Percentiles rank a stretch among this genome's conserved stretches.
Evolutionary conservation across 2,113 vertebrate genomes (phyloP).

Genomic region (Rhagologus leucostigma): DNA sequence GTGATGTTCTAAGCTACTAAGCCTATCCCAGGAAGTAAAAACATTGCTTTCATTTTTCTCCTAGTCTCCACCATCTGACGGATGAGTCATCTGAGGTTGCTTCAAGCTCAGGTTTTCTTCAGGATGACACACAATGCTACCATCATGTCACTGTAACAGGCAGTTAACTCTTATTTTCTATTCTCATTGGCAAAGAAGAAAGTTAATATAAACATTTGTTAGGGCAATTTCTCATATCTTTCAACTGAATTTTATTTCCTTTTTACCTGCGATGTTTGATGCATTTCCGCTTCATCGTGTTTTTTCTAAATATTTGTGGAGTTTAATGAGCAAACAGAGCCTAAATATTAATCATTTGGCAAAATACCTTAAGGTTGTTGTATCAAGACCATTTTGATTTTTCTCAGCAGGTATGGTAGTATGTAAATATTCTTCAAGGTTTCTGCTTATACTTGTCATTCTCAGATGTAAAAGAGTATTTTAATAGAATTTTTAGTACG

Average conservation of each 20-base stretch:
- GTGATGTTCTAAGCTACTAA: constrained; percentile 55
- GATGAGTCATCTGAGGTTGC: constrained; percentile 69
- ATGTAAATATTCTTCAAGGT: not conserved
- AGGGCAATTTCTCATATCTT: constrained; percentile 10
- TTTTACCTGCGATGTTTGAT: not conserved
- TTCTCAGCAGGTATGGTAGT: not conserved
- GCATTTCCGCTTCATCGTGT: not conserved
- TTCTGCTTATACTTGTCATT: not conserved
- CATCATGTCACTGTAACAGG: constrained; percentile 66
- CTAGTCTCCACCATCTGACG: constrained; percentile 67
- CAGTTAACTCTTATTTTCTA: constrained; percentile 56
- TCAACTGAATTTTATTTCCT: constrained; percentile 15
- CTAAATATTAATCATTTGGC: not conserved
- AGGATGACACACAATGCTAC: constrained; percentile 65
- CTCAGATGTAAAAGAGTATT: not conserved
- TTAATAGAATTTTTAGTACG: not conserved
- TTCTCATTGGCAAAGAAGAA: constrained; percentile 54
- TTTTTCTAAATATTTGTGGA: constrained; percentile 14
- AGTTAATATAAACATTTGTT: constrained; percentile 19
- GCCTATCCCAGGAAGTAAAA: constrained; percentile 52
- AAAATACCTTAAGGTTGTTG: not conserved
- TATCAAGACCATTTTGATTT: not conserved
- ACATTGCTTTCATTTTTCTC: constrained; percentile 66
- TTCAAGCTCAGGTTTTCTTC: constrained; percentile 69
- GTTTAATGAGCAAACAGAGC: not conserved